phyloP scores from a whole-genome alignment of 2,888 invertebrate species.

The Troglohyphantes excavatus region DNA sequence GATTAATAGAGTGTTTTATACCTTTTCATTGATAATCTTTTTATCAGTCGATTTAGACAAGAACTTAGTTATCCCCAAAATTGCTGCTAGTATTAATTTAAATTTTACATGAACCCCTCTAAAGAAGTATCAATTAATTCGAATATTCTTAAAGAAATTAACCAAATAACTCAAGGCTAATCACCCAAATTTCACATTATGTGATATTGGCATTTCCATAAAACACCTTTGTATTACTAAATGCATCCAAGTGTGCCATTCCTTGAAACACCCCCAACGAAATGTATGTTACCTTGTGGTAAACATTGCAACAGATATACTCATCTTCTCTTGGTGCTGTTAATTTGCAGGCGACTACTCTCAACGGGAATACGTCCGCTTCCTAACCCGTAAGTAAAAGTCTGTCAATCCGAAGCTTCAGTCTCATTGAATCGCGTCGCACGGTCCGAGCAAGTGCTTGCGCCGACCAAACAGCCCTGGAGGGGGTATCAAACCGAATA shows the following conservation, averaged over 20 bases:
- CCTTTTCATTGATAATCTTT: too few relatives aligned
- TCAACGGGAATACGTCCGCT: conserved; percentile 73
- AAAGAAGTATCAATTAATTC: too few relatives aligned
- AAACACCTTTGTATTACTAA: background rate
- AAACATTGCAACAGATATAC: conserved; percentile 72
- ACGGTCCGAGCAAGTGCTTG: background rate
- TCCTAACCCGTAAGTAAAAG: conserved; percentile 75
- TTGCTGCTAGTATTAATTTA: too few relatives aligned
- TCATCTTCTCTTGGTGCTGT: conserved; percentile 48
- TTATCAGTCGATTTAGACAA: too few relatives aligned
- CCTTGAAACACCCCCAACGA: too few relatives aligned
- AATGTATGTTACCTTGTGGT: conserved; percentile 61
- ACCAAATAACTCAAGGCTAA: too few relatives aligned
- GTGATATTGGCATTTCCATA: conserved; percentile 30
- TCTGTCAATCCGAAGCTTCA: background rate
- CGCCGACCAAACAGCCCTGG: conserved; percentile 21
- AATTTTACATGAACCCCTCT: too few relatives aligned
- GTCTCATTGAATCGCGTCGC: conserved; percentile 38
- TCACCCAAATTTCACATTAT: background rate
- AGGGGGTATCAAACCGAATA: conserved; percentile 45
- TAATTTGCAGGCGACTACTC: conserved; percentile 73
- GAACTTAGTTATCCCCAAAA: too few relatives aligned
- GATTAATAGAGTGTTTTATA: too few relatives aligned
- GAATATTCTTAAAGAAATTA: too few relatives aligned
- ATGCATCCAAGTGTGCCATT: too few relatives aligned